Evolutionary conservation across 2,888 invertebrate genomes (phyloP), one percentile per base, ranked within the genome.

Genomic region (Arge pagana): DNA sequence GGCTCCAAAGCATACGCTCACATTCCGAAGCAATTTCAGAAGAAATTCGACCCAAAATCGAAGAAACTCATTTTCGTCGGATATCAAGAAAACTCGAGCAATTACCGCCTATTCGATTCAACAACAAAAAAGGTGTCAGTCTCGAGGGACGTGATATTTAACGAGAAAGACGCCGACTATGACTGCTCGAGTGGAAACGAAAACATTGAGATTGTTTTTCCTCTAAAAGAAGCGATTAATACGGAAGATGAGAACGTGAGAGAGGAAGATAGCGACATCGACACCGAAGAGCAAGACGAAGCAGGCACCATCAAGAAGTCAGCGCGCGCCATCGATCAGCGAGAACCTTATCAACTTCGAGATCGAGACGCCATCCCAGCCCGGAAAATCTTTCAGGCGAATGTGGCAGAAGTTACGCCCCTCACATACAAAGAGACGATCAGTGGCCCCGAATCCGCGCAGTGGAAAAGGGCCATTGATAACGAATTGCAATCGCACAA

Each of bases 101-200:
- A 48, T 15, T 58, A 57, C 41, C n/a, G 39, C 16, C 19, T 58
- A 4, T 58, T 33, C n/a, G 24, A 11, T 1, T 45, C 42, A 4
- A 23, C 15, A 15, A 23, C n/a, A 28, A n/a, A n/a, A 28, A 28
- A 28, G n/a, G n/a, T 28, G n/a, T 8, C 8, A 7, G 28, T n/a
- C 7, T 8, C 28, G 28, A 7, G 28, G n/a, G 28, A 28, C 28
- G 28, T 28, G n/a, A n/a, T 28, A n/a, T 28, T 28, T 28, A n/a
- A n/a, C n/a, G n/a, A n/a, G n/a, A n/a, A n/a, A n/a, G n/a, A n/a
- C n/a, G n/a, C n/a, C n/a, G n/a, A n/a, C n/a, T n/a, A n/a, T n/a
- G n/a, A n/a, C n/a, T n/a, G n/a, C n/a, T n/a, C n/a, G n/a, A n/a
- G n/a, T n/a, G n/a, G n/a, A n/a, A n/a, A n/a, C n/a, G n/a, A n/a